These are phyloP conservation scores for Gulo gulo DNA, from an alignment of 2,113 vertebrate genomes.

Conservation along the genomic window DNA sequence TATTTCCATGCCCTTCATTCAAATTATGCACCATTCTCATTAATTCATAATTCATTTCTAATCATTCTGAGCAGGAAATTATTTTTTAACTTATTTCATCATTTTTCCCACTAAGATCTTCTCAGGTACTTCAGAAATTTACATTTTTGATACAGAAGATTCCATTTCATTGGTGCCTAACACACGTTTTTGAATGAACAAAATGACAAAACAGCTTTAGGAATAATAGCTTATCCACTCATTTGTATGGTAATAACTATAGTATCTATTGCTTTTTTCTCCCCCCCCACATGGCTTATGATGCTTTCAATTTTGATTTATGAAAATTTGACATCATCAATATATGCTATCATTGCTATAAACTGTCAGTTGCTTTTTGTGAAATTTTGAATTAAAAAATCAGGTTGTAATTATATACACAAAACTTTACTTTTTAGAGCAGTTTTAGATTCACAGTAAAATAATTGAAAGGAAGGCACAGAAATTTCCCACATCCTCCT, in stretches of 20 bases:
- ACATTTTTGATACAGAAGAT: not conserved
- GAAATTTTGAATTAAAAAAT: not conserved
- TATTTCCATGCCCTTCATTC: not conserved
- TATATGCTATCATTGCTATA: not conserved
- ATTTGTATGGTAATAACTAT: not conserved
- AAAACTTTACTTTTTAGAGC: not conserved
- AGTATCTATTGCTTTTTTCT: not conserved
- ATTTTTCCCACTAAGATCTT: not conserved
- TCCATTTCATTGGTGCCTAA: not conserved
- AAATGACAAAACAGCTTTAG: not conserved
- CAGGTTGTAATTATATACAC: not conserved
- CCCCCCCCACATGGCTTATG: not conserved
- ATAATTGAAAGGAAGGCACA: not conserved
- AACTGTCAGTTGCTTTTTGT: not conserved
- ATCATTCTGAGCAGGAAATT: not conserved
- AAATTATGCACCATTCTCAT: not conserved
- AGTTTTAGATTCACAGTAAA: not conserved
- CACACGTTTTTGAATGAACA: not conserved
- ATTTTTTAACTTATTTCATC: not conserved
- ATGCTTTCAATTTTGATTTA: not conserved
- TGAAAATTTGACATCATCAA: not conserved
- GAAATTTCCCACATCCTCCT: not conserved
- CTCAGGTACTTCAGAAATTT: not conserved
- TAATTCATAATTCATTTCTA: not conserved
- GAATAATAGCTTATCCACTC: not conserved